These are phyloP conservation scores for Coreoperca whiteheadi DNA, from an alignment of 2,113 vertebrate genomes.

Conservation along the genomic window DNA sequence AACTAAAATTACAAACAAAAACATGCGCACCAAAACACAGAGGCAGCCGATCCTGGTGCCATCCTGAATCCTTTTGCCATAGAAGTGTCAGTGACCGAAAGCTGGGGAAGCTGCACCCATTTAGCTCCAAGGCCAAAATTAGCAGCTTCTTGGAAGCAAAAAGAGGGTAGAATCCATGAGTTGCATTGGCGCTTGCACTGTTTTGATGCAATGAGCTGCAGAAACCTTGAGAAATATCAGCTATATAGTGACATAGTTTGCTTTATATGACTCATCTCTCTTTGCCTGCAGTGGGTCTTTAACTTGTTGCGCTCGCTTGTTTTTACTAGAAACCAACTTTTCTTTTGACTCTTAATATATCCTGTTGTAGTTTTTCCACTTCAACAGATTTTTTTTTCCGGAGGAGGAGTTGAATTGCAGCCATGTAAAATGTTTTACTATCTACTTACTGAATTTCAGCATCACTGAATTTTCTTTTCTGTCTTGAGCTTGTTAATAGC, in stretches of 20 bases:
- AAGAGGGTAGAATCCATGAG: neutral
- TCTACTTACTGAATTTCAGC: conserved; percentile 41
- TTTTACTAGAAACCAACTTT: neutral
- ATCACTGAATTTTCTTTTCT: conserved; percentile 37
- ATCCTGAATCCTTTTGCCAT: no score
- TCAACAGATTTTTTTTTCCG: neutral
- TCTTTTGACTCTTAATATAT: neutral
- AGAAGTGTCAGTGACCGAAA: conserved; percentile 13
- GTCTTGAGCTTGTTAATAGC: conserved; percentile 51
- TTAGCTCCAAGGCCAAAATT: conserved; percentile 35
- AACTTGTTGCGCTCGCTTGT: neutral
- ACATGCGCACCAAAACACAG: no score
- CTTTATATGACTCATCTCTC: conserved; percentile 30
- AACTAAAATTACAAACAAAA: no score
- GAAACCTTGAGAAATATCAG: neutral
- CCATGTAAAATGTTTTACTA: conserved; percentile 32
- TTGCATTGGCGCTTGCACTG: neutral
- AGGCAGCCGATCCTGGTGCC: no score
- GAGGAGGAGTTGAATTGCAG: conserved; percentile 8
- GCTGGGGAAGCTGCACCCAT: conserved; percentile 4
- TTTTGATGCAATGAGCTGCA: neutral
- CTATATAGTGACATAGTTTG: neutral
- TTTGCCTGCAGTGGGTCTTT: neutral
- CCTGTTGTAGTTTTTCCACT: conserved; percentile 4
- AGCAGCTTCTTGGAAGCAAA: conserved; percentile 28